Conservation (phyloP, 2,797 vertebrate genomes). For the Rhodeus uyekii region DNA sequence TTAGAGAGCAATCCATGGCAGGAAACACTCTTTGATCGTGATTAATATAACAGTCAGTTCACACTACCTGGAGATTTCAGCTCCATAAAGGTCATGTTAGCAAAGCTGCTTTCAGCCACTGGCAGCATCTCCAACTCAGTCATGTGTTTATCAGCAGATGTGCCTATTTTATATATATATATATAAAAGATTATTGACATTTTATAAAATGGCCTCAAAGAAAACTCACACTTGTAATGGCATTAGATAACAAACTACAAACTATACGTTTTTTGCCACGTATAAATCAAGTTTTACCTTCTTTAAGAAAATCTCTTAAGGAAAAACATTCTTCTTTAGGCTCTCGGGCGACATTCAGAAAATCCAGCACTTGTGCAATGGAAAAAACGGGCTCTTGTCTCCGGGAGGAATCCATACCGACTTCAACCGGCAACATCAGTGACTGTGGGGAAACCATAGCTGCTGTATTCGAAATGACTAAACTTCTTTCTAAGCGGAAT, state of each 20-base stretch:
- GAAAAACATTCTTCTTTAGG: constrained; percentile 59
- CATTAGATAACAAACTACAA: background rate
- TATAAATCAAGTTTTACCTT: constrained; percentile 65
- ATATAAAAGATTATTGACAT: background rate
- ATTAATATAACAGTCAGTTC: background rate
- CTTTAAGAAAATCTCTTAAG: constrained; percentile 66
- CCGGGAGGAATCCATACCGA: constrained; percentile 62
- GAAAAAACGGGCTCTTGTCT: constrained; percentile 55
- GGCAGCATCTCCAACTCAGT: constrained; percentile 57
- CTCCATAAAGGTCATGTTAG: constrained; percentile 18
- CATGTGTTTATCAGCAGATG: constrained; percentile 48
- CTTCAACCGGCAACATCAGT: constrained; percentile 70
- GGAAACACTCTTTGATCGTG: background rate
- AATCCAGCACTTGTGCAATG: constrained; percentile 57
- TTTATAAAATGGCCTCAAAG: background rate
- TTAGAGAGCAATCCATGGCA: background rate
- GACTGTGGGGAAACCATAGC: constrained; percentile 70
- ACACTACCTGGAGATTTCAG: constrained; percentile 60
- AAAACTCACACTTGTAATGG: background rate
- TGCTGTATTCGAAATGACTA: background rate
- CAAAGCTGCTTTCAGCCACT: constrained; percentile 7
- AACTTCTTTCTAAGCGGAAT: background rate
- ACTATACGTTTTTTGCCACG: background rate
- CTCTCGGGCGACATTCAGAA: constrained; percentile 72
- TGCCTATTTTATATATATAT: constrained; percentile 20